A percentile compares a stretch with the other conserved stretches of the same genome.
Evolutionary conservation across 2,888 invertebrate species (phyloP).

Genomic region (Noctua comes): DNA sequence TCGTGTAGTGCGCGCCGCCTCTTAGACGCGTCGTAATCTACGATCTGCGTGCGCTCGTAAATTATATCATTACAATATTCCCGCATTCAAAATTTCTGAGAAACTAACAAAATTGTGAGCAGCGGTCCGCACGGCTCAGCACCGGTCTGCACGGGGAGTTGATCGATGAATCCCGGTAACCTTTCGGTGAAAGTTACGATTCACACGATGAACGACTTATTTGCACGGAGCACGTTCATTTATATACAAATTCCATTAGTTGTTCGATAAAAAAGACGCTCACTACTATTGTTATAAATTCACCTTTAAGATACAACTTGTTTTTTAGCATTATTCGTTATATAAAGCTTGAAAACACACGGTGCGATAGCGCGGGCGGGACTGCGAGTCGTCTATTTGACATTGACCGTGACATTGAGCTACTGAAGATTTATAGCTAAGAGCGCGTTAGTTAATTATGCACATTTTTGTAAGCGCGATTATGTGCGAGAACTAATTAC

Average conservation of each 20-base stretch:
- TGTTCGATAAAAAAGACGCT: slow-evolving; percentile 25
- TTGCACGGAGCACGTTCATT: slow-evolving; percentile 31
- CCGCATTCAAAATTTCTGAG: slow-evolving; percentile 49
- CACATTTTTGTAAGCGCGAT: slow-evolving; percentile 16
- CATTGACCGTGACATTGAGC: slow-evolving; percentile 39
- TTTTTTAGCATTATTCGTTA: slow-evolving; percentile 15
- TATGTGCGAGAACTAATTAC: slow-evolving; percentile 49
- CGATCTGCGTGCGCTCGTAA: slow-evolving; percentile 65
- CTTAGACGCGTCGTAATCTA: slow-evolving; percentile 58
- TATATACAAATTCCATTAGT: slow-evolving; percentile 32
- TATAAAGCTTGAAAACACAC: slow-evolving; percentile 5
- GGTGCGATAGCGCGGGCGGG: background rate
- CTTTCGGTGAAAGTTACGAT: slow-evolving; percentile 15
- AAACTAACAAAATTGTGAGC: slow-evolving; percentile 25
- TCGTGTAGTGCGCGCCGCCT: slow-evolving; percentile 30
- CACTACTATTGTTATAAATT: slow-evolving; percentile 37
- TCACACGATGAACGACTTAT: slow-evolving; percentile 22
- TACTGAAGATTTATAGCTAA: background rate
- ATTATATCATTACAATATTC: slow-evolving; percentile 55
- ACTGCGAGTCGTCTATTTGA: background rate
- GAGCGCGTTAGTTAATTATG: slow-evolving; percentile 18
- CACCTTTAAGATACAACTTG: slow-evolving; percentile 9
- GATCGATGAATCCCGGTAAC: slow-evolving; percentile 36
- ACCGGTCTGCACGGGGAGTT: slow-evolving; percentile 5
- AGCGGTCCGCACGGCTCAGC: background rate